phyloP scores from a whole-genome alignment of 2,797 vertebrate genomes.

The Orestias chungarensis region DNA sequence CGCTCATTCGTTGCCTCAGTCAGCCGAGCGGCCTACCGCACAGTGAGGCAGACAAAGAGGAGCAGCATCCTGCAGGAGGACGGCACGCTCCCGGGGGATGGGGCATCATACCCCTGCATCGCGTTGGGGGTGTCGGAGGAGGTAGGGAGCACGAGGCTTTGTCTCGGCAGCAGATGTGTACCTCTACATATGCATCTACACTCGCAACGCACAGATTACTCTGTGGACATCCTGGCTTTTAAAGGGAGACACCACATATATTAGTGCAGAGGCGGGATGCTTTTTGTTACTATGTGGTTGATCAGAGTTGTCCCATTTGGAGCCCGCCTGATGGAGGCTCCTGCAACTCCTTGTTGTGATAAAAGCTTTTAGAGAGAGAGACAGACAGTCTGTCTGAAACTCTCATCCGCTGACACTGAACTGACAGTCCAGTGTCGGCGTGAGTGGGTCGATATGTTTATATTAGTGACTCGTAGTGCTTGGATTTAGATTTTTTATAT shows the following conservation, averaged over 20 bases:
- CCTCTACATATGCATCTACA: constrained; percentile 14
- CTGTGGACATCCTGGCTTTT: constrained; percentile 33
- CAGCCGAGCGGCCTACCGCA: constrained; percentile 48
- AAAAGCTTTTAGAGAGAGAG: constrained; percentile 63
- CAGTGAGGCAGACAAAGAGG: constrained; percentile 76
- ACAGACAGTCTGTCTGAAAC: constrained; percentile 71
- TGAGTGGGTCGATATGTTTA: constrained; percentile 41
- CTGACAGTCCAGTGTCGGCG: constrained; percentile 39
- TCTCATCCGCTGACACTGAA: constrained; percentile 51
- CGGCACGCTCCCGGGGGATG: constrained; percentile 79
- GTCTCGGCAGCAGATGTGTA: constrained; percentile 64
- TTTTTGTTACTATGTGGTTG: constrained; percentile 43
- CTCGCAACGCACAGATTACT: constrained; percentile 29
- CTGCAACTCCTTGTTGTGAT: constrained; percentile 51
- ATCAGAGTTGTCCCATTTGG: constrained; percentile 28
- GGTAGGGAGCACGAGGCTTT: constrained; percentile 80
- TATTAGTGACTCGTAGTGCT: constrained; percentile 14
- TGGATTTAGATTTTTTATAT: constrained; percentile 30
- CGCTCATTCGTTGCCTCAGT: constrained; percentile 61
- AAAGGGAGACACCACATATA: constrained; percentile 47
- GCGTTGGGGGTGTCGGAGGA: constrained; percentile 79
- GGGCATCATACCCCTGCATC: constrained; percentile 84
- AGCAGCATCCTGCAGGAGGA: constrained; percentile 74
- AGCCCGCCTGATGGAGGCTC: constrained; percentile 54
- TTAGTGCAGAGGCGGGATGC: constrained; percentile 35